Evolutionary conservation across 2,797 vertebrate species (phyloP), one percentile per base, ranked within the genome.

Genomic region (Ceryle rudis): DNA sequence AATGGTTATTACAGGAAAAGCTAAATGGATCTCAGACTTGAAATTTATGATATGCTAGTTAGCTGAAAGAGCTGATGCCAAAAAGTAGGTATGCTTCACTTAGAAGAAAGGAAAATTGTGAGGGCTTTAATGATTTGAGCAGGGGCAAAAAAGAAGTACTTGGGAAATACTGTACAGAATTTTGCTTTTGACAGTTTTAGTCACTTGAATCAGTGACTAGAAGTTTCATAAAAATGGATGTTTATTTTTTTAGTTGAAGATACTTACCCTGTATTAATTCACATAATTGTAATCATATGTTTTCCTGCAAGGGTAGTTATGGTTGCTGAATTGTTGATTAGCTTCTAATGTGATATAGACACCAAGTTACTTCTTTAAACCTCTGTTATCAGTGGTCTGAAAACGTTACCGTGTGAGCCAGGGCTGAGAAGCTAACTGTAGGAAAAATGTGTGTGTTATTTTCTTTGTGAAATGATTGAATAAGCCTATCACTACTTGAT

Each of bases 21-120:
- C 60, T 93, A 96, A 95, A 90, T 85, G 72, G 60, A 41, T 81
- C 49, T 87, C 20, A 23, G 47, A 37, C 37, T 96, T 94, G 69
- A 81, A 60, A 93, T 96, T 96, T 94, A 93, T 81, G 70, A 60
- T 51, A 11, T 91, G 57, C 42, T 91, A 90, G 84, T 75, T 90
- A 82, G 37, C 73, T 93, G 81, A 81, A 94, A 22, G 22, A 89
- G 22, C 41, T 9, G 6, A 39, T 93, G 94, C 92, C 90, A 92
- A 93, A 75, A 91, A 31, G 17, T 79, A 96, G 70, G 47, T 51
- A 89, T 94, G 58, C 47, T 95, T 96, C 77, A 90, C 46, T 83
- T 62, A 54, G 21, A 86, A 46, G 44, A 73, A 77, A 88, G 54
- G 28, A 72, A 86, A 81, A 8, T 35, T 94, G 51, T 89, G 74